Conservation (phyloP, 2,113 vertebrate genomes). For the Pampusana beccarii region DNA sequence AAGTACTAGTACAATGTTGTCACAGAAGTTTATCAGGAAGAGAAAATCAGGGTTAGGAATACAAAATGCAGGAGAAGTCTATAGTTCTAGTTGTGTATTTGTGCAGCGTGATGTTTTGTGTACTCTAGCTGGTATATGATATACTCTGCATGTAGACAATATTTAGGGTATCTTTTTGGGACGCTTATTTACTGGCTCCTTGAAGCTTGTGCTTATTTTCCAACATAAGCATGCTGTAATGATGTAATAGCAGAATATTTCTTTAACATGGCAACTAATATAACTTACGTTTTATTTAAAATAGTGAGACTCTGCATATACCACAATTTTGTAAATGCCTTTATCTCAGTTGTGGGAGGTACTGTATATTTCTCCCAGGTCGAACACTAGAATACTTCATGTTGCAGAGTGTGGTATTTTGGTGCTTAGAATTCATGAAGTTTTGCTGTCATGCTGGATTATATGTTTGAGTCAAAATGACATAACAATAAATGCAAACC, state of each 20-base stretch:
- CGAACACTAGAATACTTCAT: not conserved
- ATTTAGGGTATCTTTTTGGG: not conserved
- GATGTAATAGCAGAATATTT: not conserved
- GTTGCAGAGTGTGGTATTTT: not conserved
- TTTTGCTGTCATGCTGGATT: not conserved
- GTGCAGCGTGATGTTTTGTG: not conserved
- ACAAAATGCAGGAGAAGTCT: not conserved
- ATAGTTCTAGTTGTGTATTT: not conserved
- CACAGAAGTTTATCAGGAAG: not conserved
- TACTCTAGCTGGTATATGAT: not conserved
- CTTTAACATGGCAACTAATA: not conserved
- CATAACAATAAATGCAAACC: not conserved
- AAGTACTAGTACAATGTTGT: not conserved
- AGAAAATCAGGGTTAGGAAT: not conserved
- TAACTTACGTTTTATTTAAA: not conserved
- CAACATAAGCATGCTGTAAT: not conserved
- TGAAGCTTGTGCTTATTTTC: not conserved
- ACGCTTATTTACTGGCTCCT: not conserved
- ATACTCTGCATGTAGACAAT: not conserved
- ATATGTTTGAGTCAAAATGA: not conserved
- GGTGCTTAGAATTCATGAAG: not conserved
- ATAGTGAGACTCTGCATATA: not conserved
- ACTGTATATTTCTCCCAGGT: not conserved
- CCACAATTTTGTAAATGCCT: not conserved
- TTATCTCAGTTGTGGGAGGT: not conserved